Evolutionary conservation across 2,888 invertebrate species (phyloP), one percentile per base, ranked within the genome.

Genomic region (Automeris io): DNA sequence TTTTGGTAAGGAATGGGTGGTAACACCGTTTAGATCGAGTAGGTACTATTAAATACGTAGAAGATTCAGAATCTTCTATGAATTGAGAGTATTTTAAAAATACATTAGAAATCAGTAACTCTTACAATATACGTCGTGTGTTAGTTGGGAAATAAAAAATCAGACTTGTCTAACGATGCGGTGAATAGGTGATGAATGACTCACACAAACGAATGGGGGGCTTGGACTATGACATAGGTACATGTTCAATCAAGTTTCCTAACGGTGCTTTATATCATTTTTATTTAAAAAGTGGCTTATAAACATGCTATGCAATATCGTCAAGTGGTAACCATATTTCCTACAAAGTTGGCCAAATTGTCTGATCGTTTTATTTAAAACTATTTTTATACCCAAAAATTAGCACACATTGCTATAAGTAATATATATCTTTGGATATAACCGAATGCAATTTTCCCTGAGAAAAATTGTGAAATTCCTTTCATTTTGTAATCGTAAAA

Each of bases 31-130:
- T 76, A 72, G 68, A 63, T 73, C 71, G 68, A 70, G 68, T n/a
- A n/a, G n/a, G n/a, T 74, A 70, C 64, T 64, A 61, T 65, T 61
- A 70, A 67, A 68, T 70, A 70, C 69, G 64, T 61, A 58, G 79
- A 73, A 75, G 83, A 76, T 85, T 83, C 64, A 73, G 76, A 85
- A 83, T 85, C 85, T 82, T 78, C 77, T 66, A 61, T 62, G 67
- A 67, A 61, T 62, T 58, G 61, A 71, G 70, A 64, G 83, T 83
- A 81, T 85, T 82, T 83, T 64, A 66, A 77, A 83, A 85, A 83
- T 83, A 82, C 81, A 73, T 57, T 70, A 62, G 64, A 61, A 66
- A 43, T 57, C 52, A 51, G 49, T 51, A 53, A 55, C 54, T 59
- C 62, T 67, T 61, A 59, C 60, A 16, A 29, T 63, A 56, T 64